Evolutionary conservation across 2,888 invertebrate species (phyloP).

Genomic region (Parelbella ahira): DNA sequence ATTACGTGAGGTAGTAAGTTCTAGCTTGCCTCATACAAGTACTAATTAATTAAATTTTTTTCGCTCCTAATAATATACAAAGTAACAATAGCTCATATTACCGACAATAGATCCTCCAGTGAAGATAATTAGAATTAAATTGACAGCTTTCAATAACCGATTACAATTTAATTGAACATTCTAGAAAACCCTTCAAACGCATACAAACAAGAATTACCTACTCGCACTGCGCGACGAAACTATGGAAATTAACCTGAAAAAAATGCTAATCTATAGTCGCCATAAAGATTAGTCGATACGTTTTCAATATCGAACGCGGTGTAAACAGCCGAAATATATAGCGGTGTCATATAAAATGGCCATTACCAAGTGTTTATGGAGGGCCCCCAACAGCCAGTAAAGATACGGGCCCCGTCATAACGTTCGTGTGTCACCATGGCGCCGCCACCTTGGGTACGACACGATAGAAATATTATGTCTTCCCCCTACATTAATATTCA

Average conservation of each 20-base stretch:
- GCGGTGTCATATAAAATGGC: constrained; percentile 46
- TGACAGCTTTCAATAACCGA: too few species aligned
- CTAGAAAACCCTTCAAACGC: too few species aligned
- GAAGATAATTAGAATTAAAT: too few species aligned
- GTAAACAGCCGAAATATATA: constrained; percentile 31
- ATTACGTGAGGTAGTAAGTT: too few species aligned
- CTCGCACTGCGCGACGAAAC: too few species aligned
- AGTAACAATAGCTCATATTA: too few species aligned
- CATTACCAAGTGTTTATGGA: constrained; percentile 60
- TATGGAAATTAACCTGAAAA: too few species aligned
- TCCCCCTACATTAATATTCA: constrained; percentile 5
- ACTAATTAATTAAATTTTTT: too few species aligned
- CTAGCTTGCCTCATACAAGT: too few species aligned
- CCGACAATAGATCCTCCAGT: too few species aligned
- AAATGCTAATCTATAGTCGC: constrained; percentile 11
- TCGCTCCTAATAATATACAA: too few species aligned
- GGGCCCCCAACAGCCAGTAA: constrained; percentile 56
- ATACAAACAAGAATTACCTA: constrained; percentile 2
- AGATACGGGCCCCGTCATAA: constrained; percentile 52
- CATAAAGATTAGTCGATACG: constrained; percentile 22
- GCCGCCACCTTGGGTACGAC: constrained; percentile 9
- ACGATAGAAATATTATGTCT: constrained; percentile 4
- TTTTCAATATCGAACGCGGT: constrained; percentile 27
- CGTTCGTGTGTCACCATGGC: constrained; percentile 33
- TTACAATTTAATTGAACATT: too few species aligned